Base-by-base conservation (phyloP, 2,888 invertebrate species). In the Lithodes maja region DNA sequence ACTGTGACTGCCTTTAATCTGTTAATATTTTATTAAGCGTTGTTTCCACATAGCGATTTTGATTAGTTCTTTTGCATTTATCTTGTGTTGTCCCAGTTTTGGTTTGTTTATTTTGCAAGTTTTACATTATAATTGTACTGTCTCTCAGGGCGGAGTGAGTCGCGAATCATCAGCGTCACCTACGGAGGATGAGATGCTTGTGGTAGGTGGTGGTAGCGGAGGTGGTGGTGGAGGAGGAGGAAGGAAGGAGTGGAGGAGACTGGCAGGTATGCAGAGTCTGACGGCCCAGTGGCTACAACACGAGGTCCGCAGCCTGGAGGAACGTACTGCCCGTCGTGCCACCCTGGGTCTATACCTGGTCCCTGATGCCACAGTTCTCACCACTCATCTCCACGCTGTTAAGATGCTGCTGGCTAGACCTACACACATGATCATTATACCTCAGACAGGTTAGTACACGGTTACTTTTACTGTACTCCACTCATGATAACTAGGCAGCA, bases 381-480 rank as follows among this genome's bases (percentile, higher is more conserved):
- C 96, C 92, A 95, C 96, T 92, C 96, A 96, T 93, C 95, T 97
- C 92, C 95, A 96, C 54, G 95, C 96, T 92, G 96, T 98, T 88
- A 97, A 97, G 93, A 96, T 97, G 93, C 94, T 99, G 91, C 96
- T 97, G n/a, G 95, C 96, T 92, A 96, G 97, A 33, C 96, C 96
- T 92, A 96, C 97, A 93, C 98, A 98, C 93, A 96, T 98, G 92
- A 95, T 98, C 85, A 95, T 98, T 89, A 96, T 99, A 92, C 98
- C 98, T 2, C 95, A 96, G 93, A 96, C 97, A 93, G 98, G 98
- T 98, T 93, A 95, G 95, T 94, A 69, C 33, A 33, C 0, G 33
- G 33, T 33, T 33, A 33, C 33, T 33, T 33, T 33, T n/a, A n/a
- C n/a, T n/a, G n/a, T n/a, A n/a, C n/a, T n/a, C n/a, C n/a, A n/a